Evolutionary conservation across 2,888 invertebrate genomes (phyloP).

Genomic region (Lithophane semibrunnea): DNA sequence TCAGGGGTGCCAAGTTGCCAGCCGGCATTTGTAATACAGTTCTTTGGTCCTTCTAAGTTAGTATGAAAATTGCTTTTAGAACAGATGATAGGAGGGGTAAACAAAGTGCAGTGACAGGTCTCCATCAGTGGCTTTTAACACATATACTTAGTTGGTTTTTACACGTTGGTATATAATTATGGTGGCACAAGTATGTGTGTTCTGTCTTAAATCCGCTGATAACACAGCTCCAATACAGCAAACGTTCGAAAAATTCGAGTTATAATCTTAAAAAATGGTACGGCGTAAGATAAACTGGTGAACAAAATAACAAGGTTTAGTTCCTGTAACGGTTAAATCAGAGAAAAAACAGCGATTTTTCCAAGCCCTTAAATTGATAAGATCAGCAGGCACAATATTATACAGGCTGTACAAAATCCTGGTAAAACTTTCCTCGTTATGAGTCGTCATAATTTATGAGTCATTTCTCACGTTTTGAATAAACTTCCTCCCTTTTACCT

Average conservation of each 20-base stretch:
- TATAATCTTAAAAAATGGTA: neutral
- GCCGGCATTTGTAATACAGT: neutral
- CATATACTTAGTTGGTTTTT: no score
- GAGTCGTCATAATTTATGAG: constrained; percentile 13
- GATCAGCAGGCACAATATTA: constrained; percentile 2
- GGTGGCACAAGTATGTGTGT: no score
- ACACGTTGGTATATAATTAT: no score
- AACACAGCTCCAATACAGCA: neutral
- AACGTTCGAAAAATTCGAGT: neutral
- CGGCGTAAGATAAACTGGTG: no score
- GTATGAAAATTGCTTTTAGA: neutral
- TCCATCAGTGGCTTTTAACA: no score
- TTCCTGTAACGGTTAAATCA: neutral
- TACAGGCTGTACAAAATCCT: neutral
- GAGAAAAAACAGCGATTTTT: constrained; percentile 3
- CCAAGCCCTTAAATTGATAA: constrained; percentile 25
- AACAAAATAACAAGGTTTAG: neutral
- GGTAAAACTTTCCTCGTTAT: constrained; percentile 10
- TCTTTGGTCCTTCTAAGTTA: neutral
- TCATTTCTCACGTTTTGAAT: constrained; percentile 22
- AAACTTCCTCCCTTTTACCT: constrained; percentile 1
- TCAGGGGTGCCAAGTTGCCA: neutral
- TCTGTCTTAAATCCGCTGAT: neutral
- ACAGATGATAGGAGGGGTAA: neutral
- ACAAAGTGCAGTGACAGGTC: neutral